phyloP scores from a whole-genome alignment of 2,797 vertebrate species.

The Malurus leucopterus region DNA sequence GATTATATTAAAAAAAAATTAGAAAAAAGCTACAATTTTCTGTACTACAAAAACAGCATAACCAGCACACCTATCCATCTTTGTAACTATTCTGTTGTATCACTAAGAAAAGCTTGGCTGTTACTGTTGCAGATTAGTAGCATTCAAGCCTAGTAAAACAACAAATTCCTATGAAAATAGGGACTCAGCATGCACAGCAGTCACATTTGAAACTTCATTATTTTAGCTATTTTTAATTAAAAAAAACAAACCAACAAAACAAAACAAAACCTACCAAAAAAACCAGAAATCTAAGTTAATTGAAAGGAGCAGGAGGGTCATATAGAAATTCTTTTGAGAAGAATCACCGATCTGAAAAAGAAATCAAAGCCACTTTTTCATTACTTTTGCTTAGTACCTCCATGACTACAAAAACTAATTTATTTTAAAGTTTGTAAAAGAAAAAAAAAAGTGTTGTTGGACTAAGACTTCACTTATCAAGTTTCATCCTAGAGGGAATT shows the following conservation, averaged over 20 bases:
- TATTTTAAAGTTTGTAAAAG: conserved; percentile 32
- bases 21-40: background rate
- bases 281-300: background rate
- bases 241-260: background rate
- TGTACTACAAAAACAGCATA: background rate
- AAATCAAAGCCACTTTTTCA: background rate
- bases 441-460: background rate
- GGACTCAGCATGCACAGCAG: background rate
- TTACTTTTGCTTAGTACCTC: background rate
- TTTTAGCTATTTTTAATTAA: background rate
- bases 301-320: background rate
- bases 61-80: background rate
- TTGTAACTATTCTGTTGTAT: background rate
- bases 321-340: background rate
- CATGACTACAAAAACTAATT: conserved; percentile 1
- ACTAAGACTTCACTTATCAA: conserved; percentile 12
- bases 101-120: background rate
- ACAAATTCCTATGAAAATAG: background rate
- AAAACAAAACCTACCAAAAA: background rate
- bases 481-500: conserved; percentile 47
- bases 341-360: background rate
- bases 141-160: background rate
- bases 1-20: background rate
- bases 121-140: background rate
- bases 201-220: background rate